A percentile compares a stretch with the other conserved stretches of the same genome.
These are phyloP conservation scores for Pyrochroa serraticornis DNA, from an alignment of 2,888 invertebrate species.

Conservation along the genomic window DNA sequence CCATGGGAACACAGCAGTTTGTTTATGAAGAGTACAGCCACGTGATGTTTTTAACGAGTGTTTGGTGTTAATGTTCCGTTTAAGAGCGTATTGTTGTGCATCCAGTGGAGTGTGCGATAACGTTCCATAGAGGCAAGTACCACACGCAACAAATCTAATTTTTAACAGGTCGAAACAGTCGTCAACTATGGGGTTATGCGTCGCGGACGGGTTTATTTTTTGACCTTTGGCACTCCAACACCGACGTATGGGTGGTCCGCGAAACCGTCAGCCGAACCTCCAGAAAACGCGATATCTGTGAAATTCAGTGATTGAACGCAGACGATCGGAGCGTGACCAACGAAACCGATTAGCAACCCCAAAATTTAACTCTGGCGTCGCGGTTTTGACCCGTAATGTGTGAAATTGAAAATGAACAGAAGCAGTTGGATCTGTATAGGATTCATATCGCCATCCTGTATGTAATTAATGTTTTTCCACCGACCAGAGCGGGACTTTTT, in stretches of 20 bases:
- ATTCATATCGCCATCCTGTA: background rate
- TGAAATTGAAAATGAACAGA: background rate
- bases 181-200: constrained; percentile 33
- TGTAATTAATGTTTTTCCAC: too few species aligned
- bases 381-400: too few species aligned
- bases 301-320: constrained; percentile 34
- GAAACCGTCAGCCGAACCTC: constrained; percentile 16
- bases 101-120: constrained; percentile 31
- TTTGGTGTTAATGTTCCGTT: constrained; percentile 39
- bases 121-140: constrained; percentile 28
- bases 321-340: background rate
- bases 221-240: constrained; percentile 36
- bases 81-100: constrained; percentile 33
- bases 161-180: constrained; percentile 36
- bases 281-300: constrained; percentile 41
- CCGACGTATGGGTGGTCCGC: constrained; percentile 36
- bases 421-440: background rate
- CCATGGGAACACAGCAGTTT: constrained; percentile 20
- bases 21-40: constrained; percentile 31
- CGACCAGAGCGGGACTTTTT: too few species aligned
- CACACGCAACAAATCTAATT: constrained; percentile 36
- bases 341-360: too few species aligned
- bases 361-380: background rate
- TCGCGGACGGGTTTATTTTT: constrained; percentile 27
- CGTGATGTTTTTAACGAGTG: constrained; percentile 36